phyloP scores from a whole-genome alignment of 1,140 invertebrate genomes.

The Hycleus phaleratus region DNA sequence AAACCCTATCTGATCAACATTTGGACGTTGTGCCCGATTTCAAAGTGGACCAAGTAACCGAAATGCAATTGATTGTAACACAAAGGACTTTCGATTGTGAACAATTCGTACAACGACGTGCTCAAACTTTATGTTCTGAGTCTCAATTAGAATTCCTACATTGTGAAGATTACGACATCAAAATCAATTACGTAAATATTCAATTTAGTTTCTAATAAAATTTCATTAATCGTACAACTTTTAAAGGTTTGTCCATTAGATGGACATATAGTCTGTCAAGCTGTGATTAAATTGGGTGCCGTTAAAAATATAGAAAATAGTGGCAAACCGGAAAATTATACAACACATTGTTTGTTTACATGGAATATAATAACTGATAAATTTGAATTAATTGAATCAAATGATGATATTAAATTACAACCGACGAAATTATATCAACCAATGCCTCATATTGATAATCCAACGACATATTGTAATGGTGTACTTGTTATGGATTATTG shows the following conservation, averaged over 20 bases:
- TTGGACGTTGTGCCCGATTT: constrained; percentile 37
- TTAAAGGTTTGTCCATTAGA: constrained; percentile 38
- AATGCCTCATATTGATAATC: constrained; percentile 28
- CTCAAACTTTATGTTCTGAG: constrained; percentile 36
- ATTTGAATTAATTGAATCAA: constrained; percentile 34
- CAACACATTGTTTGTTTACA: constrained; percentile 33
- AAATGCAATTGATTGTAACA: constrained; percentile 38
- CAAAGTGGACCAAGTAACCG: constrained; percentile 34
- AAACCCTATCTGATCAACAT: constrained; percentile 36
- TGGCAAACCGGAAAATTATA: constrained; percentile 30
- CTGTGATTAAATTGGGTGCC: constrained; percentile 39
- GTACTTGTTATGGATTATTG: constrained; percentile 34
- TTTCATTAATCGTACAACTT: not conserved
- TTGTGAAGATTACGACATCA: constrained; percentile 40
- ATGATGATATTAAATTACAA: constrained; percentile 27
- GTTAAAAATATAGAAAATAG: constrained; percentile 25
- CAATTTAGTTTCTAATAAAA: not conserved
- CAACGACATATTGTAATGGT: constrained; percentile 28
- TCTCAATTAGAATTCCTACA: constrained; percentile 36
- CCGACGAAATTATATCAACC: constrained; percentile 13
- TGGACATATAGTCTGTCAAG: constrained; percentile 38
- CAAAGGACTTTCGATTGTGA: constrained; percentile 40
- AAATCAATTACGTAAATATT: constrained; percentile 37
- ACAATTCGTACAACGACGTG: constrained; percentile 38
- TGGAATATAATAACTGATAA: constrained; percentile 38